Percentiles rank a stretch among this genome's conserved stretches.
phyloP scores from a whole-genome alignment of 2,797 vertebrate genomes.

The Eulemur coronatus region DNA sequence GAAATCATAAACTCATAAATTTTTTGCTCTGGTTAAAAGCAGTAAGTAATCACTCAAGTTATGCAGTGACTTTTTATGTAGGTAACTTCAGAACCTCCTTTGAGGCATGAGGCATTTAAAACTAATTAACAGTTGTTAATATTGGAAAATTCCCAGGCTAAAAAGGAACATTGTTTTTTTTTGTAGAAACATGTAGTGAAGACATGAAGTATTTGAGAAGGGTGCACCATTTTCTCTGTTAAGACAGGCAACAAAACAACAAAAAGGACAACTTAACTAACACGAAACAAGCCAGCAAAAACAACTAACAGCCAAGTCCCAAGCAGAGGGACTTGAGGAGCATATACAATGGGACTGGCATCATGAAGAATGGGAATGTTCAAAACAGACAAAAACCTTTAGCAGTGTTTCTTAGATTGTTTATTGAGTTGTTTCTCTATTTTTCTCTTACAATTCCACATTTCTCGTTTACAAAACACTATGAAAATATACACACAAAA shows the following conservation, averaged over 20 bases:
- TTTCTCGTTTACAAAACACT: neutral
- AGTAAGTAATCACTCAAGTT: neutral
- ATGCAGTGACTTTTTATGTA: neutral
- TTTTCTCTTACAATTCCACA: neutral
- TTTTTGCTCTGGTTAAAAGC: neutral
- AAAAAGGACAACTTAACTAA: neutral
- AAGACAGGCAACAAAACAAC: neutral
- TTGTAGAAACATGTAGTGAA: neutral
- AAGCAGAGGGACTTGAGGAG: neutral
- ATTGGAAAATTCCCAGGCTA: constrained; percentile 27
- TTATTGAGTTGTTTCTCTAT: neutral
- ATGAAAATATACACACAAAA: neutral
- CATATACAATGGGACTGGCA: neutral
- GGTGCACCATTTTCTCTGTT: neutral
- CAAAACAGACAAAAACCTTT: neutral
- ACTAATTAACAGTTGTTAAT: constrained; percentile 48
- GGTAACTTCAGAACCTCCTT: constrained; percentile 1
- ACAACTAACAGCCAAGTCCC: neutral
- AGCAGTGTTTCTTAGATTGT: neutral
- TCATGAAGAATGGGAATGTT: neutral
- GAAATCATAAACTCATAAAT: neutral
- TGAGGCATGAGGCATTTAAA: constrained; percentile 36
- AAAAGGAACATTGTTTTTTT: neutral
- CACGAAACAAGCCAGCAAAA: neutral
- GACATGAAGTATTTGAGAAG: neutral